Conservation (phyloP, 2,113 vertebrate genomes). For the Psilopogon haemacephalus region DNA sequence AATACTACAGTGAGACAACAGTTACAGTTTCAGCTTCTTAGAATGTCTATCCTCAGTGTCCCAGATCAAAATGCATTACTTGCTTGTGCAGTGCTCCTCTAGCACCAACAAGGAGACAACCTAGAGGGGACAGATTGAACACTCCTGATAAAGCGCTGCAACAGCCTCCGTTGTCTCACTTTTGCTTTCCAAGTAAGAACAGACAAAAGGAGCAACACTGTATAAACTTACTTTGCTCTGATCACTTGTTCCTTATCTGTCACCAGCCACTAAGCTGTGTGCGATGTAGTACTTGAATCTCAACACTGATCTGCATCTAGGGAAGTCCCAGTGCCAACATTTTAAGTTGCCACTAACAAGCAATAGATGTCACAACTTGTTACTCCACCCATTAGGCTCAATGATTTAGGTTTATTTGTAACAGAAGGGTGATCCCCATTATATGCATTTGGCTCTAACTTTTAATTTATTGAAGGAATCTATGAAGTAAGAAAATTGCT, state of each 20-base stretch:
- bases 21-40: not conserved
- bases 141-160: not conserved
- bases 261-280: not conserved
- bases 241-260: not conserved
- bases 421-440: not conserved
- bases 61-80: not conserved
- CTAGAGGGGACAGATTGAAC: not conserved
- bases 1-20: not conserved
- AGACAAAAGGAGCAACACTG: not conserved
- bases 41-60: not conserved
- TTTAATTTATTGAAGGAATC: constrained; percentile 3
- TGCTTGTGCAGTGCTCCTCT: not conserved
- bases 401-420: not conserved
- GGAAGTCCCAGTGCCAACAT: not conserved
- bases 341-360: not conserved
- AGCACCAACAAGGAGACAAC: not conserved
- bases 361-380: not conserved
- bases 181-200: not conserved
- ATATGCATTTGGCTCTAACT: not conserved
- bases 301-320: not conserved
- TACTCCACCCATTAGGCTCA: not conserved
- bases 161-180: not conserved
- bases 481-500: constrained; percentile 9
- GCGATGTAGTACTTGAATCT: not conserved
- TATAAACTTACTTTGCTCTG: not conserved